phyloP scores from a whole-genome alignment of 2,888 invertebrate species.

The Agonopterix alstromeriana region DNA sequence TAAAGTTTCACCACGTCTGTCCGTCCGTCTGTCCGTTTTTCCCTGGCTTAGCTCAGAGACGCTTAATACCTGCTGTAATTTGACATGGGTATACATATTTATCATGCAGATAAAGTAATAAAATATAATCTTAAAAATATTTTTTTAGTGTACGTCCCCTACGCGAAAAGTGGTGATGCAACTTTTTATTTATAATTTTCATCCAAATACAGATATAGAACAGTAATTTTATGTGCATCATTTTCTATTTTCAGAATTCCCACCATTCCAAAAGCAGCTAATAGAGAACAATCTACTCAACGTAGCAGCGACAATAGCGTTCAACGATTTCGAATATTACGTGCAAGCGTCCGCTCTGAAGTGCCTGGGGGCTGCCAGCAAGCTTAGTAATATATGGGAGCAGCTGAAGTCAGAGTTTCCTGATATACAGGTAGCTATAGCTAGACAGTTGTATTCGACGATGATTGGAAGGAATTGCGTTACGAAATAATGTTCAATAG shows the following conservation, averaged over 20 bases:
- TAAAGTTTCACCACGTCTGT: too few species aligned
- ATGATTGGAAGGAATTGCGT: not conserved
- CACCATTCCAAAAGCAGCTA: slow-evolving; percentile 84
- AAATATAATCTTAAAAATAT: too few species aligned
- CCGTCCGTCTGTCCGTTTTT: too few species aligned
- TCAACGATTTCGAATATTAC: slow-evolving; percentile 83
- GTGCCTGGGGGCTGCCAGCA: slow-evolving; percentile 81
- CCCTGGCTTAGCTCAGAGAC: too few species aligned
- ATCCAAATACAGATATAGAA: too few species aligned
- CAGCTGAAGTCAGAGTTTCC: slow-evolving; percentile 68
- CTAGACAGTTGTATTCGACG: not conserved
- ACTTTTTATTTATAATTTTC: too few species aligned
- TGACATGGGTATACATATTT: too few species aligned
- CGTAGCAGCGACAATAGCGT: slow-evolving; percentile 79
- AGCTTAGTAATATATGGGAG: slow-evolving; percentile 82
- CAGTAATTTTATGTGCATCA: too few species aligned
- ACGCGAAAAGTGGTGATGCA: too few species aligned
- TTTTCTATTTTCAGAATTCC: slow-evolving; percentile 77
- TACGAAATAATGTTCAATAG: not conserved
- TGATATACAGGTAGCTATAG: slow-evolving; percentile 73
- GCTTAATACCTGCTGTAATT: too few species aligned
- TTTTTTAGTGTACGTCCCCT: too few species aligned
- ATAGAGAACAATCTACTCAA: slow-evolving; percentile 79
- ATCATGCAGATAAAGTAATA: too few species aligned
- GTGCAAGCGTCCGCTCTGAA: slow-evolving; percentile 85